Evolutionary conservation across 1,140 invertebrate genomes (phyloP).

Genomic region (Hermetia illucens): DNA sequence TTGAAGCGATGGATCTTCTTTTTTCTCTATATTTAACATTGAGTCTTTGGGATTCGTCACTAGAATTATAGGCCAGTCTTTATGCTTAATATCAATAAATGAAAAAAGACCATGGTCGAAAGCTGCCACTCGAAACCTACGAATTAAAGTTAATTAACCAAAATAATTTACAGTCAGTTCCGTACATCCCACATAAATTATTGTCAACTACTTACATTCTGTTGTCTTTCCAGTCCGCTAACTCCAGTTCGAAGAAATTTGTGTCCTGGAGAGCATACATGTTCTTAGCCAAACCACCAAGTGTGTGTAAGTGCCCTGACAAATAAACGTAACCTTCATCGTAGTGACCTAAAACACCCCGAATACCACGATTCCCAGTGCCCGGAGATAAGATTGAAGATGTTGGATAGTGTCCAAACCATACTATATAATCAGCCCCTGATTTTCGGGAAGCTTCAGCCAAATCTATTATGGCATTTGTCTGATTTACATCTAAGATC

Average conservation of each 20-base stretch:
- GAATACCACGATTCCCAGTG: constrained; percentile 34
- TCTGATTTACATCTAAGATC: constrained; percentile 44
- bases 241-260: constrained; percentile 79
- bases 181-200: background rate
- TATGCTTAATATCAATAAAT: constrained; percentile 66
- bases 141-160: constrained; percentile 27
- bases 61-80: constrained; percentile 66
- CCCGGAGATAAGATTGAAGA: constrained; percentile 62
- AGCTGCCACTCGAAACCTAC: constrained; percentile 57
- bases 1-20: constrained; percentile 58
- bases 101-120: constrained; percentile 83
- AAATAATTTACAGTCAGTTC: constrained; percentile 1
- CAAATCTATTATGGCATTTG: constrained; percentile 36
- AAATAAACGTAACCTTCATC: constrained; percentile 46
- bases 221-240: constrained; percentile 89
- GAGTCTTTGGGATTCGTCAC: constrained; percentile 85
- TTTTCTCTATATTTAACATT: constrained; percentile 50
- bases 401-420: constrained; percentile 89
- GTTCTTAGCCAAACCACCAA: constrained; percentile 58
- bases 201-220: constrained; percentile 50
- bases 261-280: constrained; percentile 79
- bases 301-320: constrained; percentile 85
- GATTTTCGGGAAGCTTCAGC: constrained; percentile 31
- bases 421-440: constrained; percentile 49
- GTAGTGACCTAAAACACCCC: constrained; percentile 39